Percentiles rank a stretch among this genome's conserved stretches.
Evolutionary conservation across 2,888 invertebrate genomes (phyloP).

Genomic region (Matsumyia berberina): DNA sequence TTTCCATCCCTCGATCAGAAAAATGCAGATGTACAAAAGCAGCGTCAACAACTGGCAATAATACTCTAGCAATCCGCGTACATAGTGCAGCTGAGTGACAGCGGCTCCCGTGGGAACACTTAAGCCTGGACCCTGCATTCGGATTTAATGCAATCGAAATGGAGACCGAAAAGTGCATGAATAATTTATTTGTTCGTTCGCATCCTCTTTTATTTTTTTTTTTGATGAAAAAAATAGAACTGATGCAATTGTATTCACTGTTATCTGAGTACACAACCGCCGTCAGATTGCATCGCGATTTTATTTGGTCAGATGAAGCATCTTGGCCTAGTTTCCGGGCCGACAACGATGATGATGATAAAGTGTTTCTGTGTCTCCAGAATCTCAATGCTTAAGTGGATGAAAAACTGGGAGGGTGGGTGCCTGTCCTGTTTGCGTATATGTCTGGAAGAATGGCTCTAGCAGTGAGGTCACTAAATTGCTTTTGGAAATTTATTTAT

Average conservation of each 20-base stretch:
- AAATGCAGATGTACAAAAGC: background rate
- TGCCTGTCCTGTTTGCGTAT: constrained; percentile 1
- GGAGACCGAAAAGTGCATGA: constrained; percentile 69
- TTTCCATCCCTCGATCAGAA: constrained; percentile 11
- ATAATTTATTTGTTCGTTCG: constrained; percentile 71
- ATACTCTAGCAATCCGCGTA: background rate
- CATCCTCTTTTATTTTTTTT: constrained; percentile 46
- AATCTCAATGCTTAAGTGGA: constrained; percentile 22
- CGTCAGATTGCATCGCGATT: constrained; percentile 51
- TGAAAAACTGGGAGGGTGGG: background rate
- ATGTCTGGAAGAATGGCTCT: background rate
- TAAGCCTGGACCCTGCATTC: constrained; percentile 52
- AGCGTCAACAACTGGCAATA: constrained; percentile 12
- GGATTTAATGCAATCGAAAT: constrained; percentile 59
- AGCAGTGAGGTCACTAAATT: constrained; percentile 50
- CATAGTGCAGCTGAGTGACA: background rate
- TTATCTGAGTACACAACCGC: constrained; percentile 11
- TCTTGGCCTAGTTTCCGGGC: constrained; percentile 65
- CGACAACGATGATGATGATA: constrained; percentile 36
- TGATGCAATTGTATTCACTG: background rate
- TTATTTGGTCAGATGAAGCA: constrained; percentile 61
- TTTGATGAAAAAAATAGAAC: constrained; percentile 9
- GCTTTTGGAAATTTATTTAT: constrained; percentile 64
- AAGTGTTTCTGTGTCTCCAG: constrained; percentile 28
- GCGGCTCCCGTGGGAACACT: constrained; percentile 47